Conservation (phyloP, 2,888 invertebrate genomes). For the Tipula confusa region DNA sequence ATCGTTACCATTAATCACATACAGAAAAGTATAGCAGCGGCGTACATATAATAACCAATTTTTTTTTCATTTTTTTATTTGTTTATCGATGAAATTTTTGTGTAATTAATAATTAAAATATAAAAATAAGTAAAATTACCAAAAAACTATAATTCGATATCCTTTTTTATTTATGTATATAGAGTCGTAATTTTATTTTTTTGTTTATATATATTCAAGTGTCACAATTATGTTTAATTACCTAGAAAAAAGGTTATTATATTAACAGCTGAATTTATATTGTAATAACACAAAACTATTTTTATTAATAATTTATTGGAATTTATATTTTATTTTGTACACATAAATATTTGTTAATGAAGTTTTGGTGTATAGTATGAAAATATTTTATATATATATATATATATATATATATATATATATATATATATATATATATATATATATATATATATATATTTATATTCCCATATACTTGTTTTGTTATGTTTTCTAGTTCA, state of each 20-base stretch:
- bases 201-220: too few species aligned
- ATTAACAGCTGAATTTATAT: constrained; percentile 25
- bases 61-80: neutral
- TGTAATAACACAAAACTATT: neutral
- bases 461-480: neutral
- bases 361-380: neutral
- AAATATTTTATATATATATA: neutral
- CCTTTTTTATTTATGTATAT: neutral
- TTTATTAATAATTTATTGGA: constrained; percentile 20
- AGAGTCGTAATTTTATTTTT: neutral
- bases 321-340: neutral
- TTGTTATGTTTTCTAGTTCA: neutral
- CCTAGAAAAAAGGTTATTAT: constrained; percentile 14
- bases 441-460: too few species aligned
- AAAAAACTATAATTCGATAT: neutral
- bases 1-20: neutral
- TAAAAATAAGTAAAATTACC: neutral
- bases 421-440: neutral
- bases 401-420: neutral
- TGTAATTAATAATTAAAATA: neutral
- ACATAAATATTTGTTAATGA: neutral
- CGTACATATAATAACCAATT: neutral
- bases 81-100: neutral
- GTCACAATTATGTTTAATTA: constrained; percentile 25
- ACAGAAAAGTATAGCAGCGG: neutral